Evolutionary conservation across 2,888 invertebrate genomes (phyloP), one percentile per base, ranked within the genome.

Genomic region (Corythucha ciliata): DNA sequence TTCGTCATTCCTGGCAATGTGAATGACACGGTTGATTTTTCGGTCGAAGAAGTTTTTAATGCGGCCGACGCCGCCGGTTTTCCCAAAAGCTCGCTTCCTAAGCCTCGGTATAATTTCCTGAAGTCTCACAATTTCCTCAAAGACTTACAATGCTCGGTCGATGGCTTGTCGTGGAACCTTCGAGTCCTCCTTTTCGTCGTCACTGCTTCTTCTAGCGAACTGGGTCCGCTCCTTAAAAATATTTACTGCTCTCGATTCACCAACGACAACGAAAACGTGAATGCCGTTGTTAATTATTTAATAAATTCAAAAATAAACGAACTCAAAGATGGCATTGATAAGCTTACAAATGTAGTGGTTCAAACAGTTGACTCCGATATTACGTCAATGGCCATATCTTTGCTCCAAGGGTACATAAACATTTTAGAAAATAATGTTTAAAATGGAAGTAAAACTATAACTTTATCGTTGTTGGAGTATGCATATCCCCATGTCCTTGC

Each of bases 1-100:
- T 93, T 93, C 67, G 80, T 78, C 61, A 67, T 83, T 55, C 74
- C 78, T 0, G 64, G 69, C 5, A 89, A 88, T 72, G 72, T 74
- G 26, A 70, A 83, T 60, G 84, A 86, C 67, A 75, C 69, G 65
- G 74, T 85, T 45, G 68, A 72, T 46, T 76, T 87, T 61, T 65
- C 69, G 26, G 72, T 79, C 62, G 68, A 71, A 32, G 74, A 76
- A 61, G 66, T 83, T 29, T 65, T 58, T 22, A 44, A 46, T 22
- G 53, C 52, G 21, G 44, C 57, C 8, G 52, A 59, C 37, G 47
- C 56, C 16, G 42, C 54, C 10, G 50, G 52, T 32, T 56, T 58
- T 5, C 34, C 47, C 7, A 53, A 48, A 14, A 52, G 56, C 27
- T 34, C 32, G n/a, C 50, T 57, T 6, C 54, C 57, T 53, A 60